These are phyloP conservation scores for Cheilosia grossa DNA, from an alignment of 2,888 invertebrate genomes.

Conservation along the genomic window DNA sequence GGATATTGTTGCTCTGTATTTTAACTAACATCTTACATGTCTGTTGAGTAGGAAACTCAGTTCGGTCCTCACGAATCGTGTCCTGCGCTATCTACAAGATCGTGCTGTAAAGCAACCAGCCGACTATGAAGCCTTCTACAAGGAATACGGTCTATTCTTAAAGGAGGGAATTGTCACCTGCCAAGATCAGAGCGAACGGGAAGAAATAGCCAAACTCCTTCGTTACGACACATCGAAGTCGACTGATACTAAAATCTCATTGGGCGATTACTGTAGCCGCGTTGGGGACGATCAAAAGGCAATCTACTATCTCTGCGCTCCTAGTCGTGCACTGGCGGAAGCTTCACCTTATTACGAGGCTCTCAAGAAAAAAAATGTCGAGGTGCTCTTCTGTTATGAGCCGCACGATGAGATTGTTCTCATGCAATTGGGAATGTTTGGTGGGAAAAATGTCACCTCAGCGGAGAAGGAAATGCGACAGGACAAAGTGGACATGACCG, in stretches of 20 bases:
- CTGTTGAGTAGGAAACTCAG: constrained; percentile 88
- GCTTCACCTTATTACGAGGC: constrained; percentile 98
- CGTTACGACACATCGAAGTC: constrained; percentile 95
- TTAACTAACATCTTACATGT: background rate
- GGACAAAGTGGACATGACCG: constrained; percentile 85
- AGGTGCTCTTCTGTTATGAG: constrained; percentile 98
- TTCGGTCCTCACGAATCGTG: constrained; percentile 91
- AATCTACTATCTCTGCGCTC: constrained; percentile 96
- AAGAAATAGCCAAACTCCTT: constrained; percentile 94
- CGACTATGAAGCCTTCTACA: constrained; percentile 93
- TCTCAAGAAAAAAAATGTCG: constrained; percentile 92
- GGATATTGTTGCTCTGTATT: background rate
- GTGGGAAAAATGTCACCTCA: constrained; percentile 90
- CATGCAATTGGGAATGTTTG: constrained; percentile 92
- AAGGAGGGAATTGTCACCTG: constrained; percentile 97
- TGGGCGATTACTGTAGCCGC: constrained; percentile 91
- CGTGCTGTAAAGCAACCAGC: constrained; percentile 92
- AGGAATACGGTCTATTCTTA: constrained; percentile 95
- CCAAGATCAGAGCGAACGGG: constrained; percentile 91
- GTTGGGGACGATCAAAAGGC: constrained; percentile 91
- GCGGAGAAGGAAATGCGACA: constrained; percentile 97
- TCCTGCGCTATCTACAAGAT: constrained; percentile 93
- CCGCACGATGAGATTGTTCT: constrained; percentile 98
- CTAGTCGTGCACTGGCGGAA: constrained; percentile 96
- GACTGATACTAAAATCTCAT: constrained; percentile 88